A percentile compares a stretch with the other conserved stretches of the same genome.
Conservation (phyloP, 1,140 invertebrate genomes). For the Plodia interpunctella region DNA sequence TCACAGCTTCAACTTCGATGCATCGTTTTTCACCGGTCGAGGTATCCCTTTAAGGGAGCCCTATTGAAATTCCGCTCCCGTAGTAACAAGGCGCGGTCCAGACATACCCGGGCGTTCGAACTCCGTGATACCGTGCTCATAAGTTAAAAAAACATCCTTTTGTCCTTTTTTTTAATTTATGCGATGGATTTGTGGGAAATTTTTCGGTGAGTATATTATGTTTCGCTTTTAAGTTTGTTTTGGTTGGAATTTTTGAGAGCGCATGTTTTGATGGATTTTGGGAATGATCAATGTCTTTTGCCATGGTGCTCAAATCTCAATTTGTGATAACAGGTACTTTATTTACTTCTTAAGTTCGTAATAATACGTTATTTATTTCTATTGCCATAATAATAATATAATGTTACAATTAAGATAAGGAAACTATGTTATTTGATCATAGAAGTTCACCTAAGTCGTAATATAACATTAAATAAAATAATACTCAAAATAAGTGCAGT, state of each 20-base stretch:
- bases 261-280: too few species aligned
- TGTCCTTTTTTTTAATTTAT: conserved; percentile 19
- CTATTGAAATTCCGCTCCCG: conserved; percentile 62
- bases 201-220: conserved; percentile 10
- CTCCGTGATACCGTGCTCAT: conserved; percentile 46
- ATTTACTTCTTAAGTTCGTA: too few species aligned
- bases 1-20: conserved; percentile 9
- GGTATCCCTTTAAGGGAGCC: conserved; percentile 45
- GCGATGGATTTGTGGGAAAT: not conserved
- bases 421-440: too few species aligned
- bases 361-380: too few species aligned
- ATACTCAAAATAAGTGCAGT: too few species aligned
- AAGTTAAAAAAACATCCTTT: conserved; percentile 31
- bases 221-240: conserved; percentile 7
- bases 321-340: too few species aligned
- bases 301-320: too few species aligned
- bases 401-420: too few species aligned
- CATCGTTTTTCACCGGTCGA: conserved; percentile 33
- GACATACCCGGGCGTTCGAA: conserved; percentile 59
- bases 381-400: too few species aligned
- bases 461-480: too few species aligned
- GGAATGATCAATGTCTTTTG: too few species aligned
- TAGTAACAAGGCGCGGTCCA: conserved; percentile 37
- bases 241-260: not conserved
- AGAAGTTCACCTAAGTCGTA: too few species aligned